A percentile compares a stretch with the other conserved stretches of the same genome.
These are phyloP conservation scores for Leptarthrus brevirostris DNA, from an alignment of 2,888 invertebrate genomes.

Conservation along the genomic window DNA sequence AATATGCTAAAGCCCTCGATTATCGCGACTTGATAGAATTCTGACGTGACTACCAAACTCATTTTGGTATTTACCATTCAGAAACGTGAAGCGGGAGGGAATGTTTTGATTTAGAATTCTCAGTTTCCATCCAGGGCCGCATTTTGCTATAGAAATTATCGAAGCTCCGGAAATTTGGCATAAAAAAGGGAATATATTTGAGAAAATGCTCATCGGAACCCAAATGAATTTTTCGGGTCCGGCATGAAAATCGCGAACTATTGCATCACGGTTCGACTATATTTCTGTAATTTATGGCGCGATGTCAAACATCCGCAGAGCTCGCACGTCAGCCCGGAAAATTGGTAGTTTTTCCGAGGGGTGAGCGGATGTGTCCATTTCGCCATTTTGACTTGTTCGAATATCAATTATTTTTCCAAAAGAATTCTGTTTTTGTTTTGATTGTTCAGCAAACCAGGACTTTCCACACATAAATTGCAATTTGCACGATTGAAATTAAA, in stretches of 20 bases:
- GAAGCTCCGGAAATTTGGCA: neutral
- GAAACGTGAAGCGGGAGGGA: too few species aligned
- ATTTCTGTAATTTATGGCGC: neutral
- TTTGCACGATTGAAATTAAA: constrained; percentile 16
- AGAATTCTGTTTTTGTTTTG: neutral
- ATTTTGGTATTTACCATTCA: too few species aligned
- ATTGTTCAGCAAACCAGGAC: neutral
- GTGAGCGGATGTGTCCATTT: too few species aligned
- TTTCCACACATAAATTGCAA: constrained; percentile 2
- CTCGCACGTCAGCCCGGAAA: too few species aligned
- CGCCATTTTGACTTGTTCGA: neutral
- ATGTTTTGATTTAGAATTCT: too few species aligned
- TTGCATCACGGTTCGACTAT: neutral
- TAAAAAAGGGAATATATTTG: neutral
- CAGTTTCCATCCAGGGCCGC: neutral
- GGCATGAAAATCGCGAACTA: neutral
- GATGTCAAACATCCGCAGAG: neutral
- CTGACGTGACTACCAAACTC: too few species aligned
- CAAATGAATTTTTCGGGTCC: neutral
- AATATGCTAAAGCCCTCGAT: neutral
- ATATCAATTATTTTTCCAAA: constrained; percentile 20
- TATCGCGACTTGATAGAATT: neutral
- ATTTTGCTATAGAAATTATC: neutral
- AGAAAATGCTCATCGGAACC: neutral
- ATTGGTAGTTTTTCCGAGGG: too few species aligned